phyloP scores from a whole-genome alignment of 2,888 invertebrate genomes.

The Acanthopleura granulata region DNA sequence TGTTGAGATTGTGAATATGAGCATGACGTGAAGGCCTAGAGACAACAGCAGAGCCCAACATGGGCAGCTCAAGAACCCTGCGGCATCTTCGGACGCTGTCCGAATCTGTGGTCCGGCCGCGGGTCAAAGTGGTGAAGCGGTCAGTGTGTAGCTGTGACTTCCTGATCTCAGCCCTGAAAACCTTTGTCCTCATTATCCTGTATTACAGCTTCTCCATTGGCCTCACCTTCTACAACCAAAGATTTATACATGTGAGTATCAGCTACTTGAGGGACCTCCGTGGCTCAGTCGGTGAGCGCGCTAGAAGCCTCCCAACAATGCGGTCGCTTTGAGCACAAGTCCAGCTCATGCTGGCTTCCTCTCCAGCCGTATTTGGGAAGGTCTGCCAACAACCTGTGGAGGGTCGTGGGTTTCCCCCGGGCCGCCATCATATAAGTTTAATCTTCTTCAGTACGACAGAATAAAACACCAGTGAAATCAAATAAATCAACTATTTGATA shows the following conservation, averaged over 20 bases:
- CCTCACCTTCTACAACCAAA: slow-evolving; percentile 96
- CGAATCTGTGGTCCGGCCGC: slow-evolving; percentile 39
- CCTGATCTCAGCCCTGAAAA: slow-evolving; percentile 54
- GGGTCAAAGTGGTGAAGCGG: slow-evolving; percentile 47
- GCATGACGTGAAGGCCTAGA: neutral
- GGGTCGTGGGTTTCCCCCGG: no score
- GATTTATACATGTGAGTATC: slow-evolving; percentile 82
- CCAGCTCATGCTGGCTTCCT: no score
- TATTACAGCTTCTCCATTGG: slow-evolving; percentile 95
- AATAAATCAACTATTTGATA: no score
- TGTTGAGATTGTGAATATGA: neutral
- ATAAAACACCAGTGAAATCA: no score
- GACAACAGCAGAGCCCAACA: neutral
- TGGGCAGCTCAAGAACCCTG: neutral
- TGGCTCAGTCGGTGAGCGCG: no score
- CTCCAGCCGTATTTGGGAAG: no score
- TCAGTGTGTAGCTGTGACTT: slow-evolving; percentile 47
- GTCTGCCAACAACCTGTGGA: no score
- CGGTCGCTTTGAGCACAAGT: no score
- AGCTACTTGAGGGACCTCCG: no score
- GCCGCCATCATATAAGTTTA: no score
- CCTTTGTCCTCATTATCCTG: slow-evolving; percentile 77
- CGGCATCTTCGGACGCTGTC: slow-evolving; percentile 26
- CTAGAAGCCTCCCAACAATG: no score
- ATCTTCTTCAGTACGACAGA: no score